Conservation (phyloP, 23 tunicate species). For the Trididemnum nubilum region DNA sequence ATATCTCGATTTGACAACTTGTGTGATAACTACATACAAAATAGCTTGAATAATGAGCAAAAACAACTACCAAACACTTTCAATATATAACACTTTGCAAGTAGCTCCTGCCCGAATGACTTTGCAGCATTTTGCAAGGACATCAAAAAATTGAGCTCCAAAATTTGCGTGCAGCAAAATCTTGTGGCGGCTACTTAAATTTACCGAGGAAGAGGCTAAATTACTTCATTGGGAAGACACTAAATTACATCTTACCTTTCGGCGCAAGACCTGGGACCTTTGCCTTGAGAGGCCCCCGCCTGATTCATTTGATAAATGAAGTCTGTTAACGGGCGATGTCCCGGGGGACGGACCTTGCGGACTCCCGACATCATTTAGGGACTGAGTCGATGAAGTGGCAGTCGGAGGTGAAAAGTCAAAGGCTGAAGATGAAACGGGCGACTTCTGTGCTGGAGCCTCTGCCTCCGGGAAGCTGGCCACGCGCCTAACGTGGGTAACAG, state of each 20-base stretch:
- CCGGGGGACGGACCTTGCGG: slow-evolving; percentile 14
- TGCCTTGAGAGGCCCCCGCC: slow-evolving; percentile 33
- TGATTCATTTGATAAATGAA: not conserved
- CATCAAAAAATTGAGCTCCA: too few species aligned
- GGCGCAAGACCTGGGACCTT: slow-evolving; percentile 41
- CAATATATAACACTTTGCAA: too few species aligned
- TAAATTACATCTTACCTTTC: slow-evolving; percentile 70
- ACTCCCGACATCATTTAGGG: slow-evolving; percentile 9
- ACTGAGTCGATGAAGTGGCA: not conserved
- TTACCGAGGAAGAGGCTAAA: too few species aligned
- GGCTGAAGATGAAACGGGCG: not conserved
- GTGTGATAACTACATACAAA: too few species aligned
- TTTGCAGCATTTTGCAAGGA: too few species aligned
- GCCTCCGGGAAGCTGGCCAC: slow-evolving; percentile 39
- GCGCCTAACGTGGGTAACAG: slow-evolving; percentile 36
- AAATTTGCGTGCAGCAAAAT: too few species aligned
- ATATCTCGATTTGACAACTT: too few species aligned
- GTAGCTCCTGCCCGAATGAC: too few species aligned
- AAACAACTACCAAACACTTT: too few species aligned
- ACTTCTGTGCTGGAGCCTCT: slow-evolving; percentile 1
- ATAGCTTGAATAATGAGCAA: too few species aligned
- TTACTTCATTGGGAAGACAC: too few species aligned
- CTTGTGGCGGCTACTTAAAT: too few species aligned
- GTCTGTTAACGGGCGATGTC: not conserved
- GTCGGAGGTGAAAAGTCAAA: not conserved